Base-by-base conservation (phyloP, 1,140 invertebrate species). In the Eubasilissa regina region DNA sequence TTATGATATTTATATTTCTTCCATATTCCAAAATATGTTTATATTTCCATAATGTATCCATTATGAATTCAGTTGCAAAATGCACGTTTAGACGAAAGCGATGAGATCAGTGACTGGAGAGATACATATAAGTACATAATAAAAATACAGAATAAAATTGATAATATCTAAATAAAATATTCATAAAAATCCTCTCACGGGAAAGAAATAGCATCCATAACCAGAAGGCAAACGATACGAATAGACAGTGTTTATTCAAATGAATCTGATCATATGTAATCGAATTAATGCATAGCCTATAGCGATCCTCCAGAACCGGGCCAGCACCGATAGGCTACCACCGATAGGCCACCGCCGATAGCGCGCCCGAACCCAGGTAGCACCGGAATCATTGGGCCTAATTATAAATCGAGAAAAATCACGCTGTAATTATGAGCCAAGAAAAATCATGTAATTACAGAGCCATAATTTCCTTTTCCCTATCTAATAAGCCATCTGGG, bases 401-500 rank as follows among this genome's bases (percentile, higher is more conserved):
- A 77, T 77, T 77, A 77, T 70, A 77, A 77, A 68, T 77, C 17
- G 76, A 70, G 76, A 77, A 77, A 70, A 77, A 56, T 77, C 76
- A 77, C 60, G 76, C 76, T 56, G 35, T 62, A 70, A 76, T 56
- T 56, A 73, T 53, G 53, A 56, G n/a, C 25, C 1, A 43, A 56
- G 66, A 70, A 70, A 70, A 70, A 19, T 48, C 15, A 12, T 21
- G 43, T 73, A 73, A 75, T 77, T 77, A 77, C 56, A 60, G 51
- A 11, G 62, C 60, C 76, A 70, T 77, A 64, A 77, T 77, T 77
- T 47, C 47, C 15, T 35, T 77, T 60, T 53, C 47, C 58, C 35
- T 77, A 77, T 77, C 75, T 77, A 44, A 47, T 77, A 62, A 66
- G 51, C 11, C 64, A 77, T 77, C 76, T 77, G 45, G 12, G 51